A percentile compares a stretch with the other conserved stretches of the same genome.
These are phyloP conservation scores for Turritopsis rubra DNA, from an alignment of 30 jellyfish, hydroid and myxozoan species.

Conservation along the genomic window DNA sequence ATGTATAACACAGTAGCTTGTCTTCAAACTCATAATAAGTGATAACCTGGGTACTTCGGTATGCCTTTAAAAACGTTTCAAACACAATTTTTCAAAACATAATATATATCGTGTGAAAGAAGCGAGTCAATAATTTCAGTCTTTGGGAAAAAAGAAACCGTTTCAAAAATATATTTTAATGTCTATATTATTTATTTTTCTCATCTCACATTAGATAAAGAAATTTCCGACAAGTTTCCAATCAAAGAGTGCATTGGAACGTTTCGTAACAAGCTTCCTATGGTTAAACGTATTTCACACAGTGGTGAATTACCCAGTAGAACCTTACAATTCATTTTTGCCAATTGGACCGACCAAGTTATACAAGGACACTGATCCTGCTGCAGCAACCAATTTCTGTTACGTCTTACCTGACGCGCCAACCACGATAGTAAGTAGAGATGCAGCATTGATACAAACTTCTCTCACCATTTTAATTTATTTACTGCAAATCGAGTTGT, in stretches of 20 bases:
- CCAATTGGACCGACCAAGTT: slow-evolving; percentile 70
- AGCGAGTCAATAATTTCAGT: too few species aligned
- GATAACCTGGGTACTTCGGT: too few species aligned
- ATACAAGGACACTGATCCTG: slow-evolving; percentile 42
- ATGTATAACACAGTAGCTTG: too few species aligned
- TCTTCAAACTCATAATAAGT: too few species aligned
- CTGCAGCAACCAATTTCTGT: slow-evolving; percentile 11
- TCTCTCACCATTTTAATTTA: not conserved
- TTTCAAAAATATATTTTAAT: too few species aligned
- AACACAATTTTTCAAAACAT: too few species aligned
- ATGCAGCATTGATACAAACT: not conserved
- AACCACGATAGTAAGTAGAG: slow-evolving; percentile 41
- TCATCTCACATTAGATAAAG: slow-evolving; percentile 46
- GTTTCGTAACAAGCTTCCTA: slow-evolving; percentile 26
- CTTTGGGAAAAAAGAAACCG: too few species aligned
- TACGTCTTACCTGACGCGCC: slow-evolving; percentile 39
- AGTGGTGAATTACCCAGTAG: slow-evolving; percentile 54
- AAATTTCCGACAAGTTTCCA: slow-evolving; percentile 52
- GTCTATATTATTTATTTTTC: not conserved
- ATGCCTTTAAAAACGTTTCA: too few species aligned
- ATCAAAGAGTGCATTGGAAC: slow-evolving; percentile 27
- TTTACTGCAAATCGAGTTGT: too few species aligned
- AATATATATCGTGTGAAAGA: too few species aligned
- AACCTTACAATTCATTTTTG: slow-evolving; percentile 34
- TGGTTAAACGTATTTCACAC: slow-evolving; percentile 74